Evolutionary conservation across 1,140 invertebrate species (phyloP), one percentile per base, ranked within the genome.

Genomic region (Cyrtorhinus lividipennis): DNA sequence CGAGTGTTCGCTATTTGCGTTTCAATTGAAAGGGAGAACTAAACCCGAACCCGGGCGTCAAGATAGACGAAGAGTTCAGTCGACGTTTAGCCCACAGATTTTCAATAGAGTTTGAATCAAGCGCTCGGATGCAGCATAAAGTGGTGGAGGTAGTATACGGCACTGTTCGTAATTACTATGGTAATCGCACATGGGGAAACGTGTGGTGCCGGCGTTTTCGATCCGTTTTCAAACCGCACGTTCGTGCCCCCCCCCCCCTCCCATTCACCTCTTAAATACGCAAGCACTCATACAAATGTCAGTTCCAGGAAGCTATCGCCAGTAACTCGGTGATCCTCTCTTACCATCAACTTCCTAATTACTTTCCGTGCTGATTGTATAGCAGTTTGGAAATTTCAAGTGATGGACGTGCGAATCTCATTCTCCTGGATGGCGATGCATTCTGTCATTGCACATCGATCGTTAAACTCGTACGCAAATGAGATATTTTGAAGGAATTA

Each of bases 1-100:
- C 30, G 46, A 56, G 44, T 53, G 44, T 62, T 62, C 30, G 44
- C 25, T 62, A 62, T 62, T 62, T 62, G 61, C 61, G 44, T 53
- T 62, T 56, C 61, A 62, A 62, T 62, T 62, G 46, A 53, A 62
- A 30, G 38, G n/a, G 58, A 3, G 24, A 15, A 59, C n/a, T 10
- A 22, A 53, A 15, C 48, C 20, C 5, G 48, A 53, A 53, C 20
- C 48, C 18, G 20, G 48, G 48, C 5, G 12, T 53, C 12, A 15
- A 53, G 48, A 22, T 53, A 53, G 48, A 44, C 8, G 24, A 24
- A 22, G 24, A n/a, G n/a, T n/a, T n/a, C n/a, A n/a, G n/a, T n/a
- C n/a, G n/a, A n/a, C 30, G 30, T 15, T 38, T n/a, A n/a, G n/a
- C 30, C 5, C 30, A n/a, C 58, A 25, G 23, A 59, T 59, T 59